Conservation (phyloP, 35 echinoderm and acorn worm species). For the Acanthaster planci region DNA sequence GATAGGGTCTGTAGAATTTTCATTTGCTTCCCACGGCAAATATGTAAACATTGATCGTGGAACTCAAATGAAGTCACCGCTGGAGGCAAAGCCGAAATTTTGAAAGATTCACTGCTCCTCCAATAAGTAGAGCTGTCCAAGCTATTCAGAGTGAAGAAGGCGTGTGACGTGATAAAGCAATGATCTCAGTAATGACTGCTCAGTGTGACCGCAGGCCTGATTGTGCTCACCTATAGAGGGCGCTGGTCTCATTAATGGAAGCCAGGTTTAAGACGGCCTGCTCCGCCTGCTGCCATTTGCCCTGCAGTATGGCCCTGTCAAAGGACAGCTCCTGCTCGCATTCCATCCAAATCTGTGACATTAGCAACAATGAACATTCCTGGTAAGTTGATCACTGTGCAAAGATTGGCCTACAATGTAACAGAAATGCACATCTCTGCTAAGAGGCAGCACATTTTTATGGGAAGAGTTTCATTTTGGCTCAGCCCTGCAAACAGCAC, state of each 20-base stretch:
- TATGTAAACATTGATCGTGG: too few relatives aligned
- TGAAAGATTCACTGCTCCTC: too few relatives aligned
- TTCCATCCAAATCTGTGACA: conserved; percentile 82
- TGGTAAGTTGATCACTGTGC: background rate
- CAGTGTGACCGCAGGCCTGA: too few relatives aligned
- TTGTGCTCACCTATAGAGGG: conserved; percentile 70
- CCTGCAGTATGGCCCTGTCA: conserved; percentile 60
- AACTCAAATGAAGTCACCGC: too few relatives aligned
- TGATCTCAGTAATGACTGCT: too few relatives aligned
- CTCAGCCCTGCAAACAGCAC: too few relatives aligned
- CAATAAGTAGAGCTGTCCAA: too few relatives aligned
- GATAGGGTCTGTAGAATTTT: too few relatives aligned
- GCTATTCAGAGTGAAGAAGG: too few relatives aligned
- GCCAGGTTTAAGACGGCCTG: conserved; percentile 64
- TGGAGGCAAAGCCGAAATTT: too few relatives aligned
- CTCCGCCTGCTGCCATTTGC: conserved; percentile 59
- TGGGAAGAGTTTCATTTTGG: background rate
- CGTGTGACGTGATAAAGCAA: too few relatives aligned
- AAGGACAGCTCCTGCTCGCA: conserved; percentile 81
- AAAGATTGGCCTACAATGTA: background rate
- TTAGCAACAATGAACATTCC: background rate
- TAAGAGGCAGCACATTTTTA: background rate
- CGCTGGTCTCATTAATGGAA: conserved; percentile 50
- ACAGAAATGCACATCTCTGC: background rate
- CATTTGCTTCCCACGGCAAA: too few relatives aligned